Conservation (phyloP, 2,888 invertebrate genomes). For the Hirtodrosophila cameraria region DNA sequence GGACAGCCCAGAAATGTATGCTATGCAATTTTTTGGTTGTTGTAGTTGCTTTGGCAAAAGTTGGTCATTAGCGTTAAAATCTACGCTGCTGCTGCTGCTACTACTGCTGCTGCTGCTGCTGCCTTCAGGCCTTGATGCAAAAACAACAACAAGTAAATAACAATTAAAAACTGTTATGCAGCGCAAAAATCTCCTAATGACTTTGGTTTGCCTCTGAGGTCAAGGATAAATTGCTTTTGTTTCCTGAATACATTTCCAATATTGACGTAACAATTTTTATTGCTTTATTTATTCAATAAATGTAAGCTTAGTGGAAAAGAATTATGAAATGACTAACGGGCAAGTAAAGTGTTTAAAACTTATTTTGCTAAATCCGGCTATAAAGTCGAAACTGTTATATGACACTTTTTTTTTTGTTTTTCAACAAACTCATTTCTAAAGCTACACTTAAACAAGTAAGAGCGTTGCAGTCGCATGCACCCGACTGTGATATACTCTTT, state of each 20-base stretch:
- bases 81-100: constrained; percentile 42
- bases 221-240: constrained; percentile 67
- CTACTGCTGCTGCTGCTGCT: constrained; percentile 29
- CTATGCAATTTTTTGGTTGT: constrained; percentile 49
- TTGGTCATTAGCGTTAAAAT: constrained; percentile 69
- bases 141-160: constrained; percentile 57
- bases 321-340: neutral
- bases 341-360: neutral
- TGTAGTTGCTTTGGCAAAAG: constrained; percentile 56
- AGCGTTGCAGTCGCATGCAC: too few species aligned
- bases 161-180: constrained; percentile 71
- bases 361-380: too few species aligned
- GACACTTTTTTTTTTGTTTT: too few species aligned
- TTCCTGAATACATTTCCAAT: constrained; percentile 41
- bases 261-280: constrained; percentile 36
- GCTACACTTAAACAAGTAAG: too few species aligned
- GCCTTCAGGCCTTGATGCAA: constrained; percentile 24
- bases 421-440: too few species aligned
- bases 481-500: too few species aligned
- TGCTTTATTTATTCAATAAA: constrained; percentile 21
- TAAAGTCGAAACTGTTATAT: too few species aligned
- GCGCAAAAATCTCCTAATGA: constrained; percentile 68
- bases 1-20: constrained; percentile 62
- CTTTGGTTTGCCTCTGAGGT: constrained; percentile 56
- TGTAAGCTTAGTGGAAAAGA: neutral